These are phyloP conservation scores for Glomeris maerens DNA, from an alignment of 1,140 invertebrate genomes.

Conservation along the genomic window DNA sequence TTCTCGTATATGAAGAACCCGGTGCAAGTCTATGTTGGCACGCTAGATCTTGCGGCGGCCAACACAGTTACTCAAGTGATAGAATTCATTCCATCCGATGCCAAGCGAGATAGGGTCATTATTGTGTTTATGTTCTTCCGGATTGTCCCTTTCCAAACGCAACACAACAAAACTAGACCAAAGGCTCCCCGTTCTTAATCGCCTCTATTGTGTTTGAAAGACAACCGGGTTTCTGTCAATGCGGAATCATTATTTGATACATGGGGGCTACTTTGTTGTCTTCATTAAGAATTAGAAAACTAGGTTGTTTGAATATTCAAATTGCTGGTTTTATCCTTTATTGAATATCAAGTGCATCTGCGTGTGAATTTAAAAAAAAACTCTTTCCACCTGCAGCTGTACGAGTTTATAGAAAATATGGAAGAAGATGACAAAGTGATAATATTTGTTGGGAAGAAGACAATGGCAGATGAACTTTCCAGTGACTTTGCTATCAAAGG, in stretches of 20 bases:
- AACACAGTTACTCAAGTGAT: conserved; percentile 66
- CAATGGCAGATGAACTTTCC: conserved; percentile 60
- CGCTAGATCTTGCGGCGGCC: conserved; percentile 66
- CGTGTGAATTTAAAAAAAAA: not conserved
- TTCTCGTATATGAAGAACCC: conserved; percentile 73
- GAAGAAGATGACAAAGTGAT: conserved; percentile 59
- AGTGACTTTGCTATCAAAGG: conserved; percentile 55
- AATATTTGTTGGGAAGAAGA: conserved; percentile 74
- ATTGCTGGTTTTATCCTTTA: too few species aligned
- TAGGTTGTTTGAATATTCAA: too few species aligned
- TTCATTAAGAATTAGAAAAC: too few species aligned
- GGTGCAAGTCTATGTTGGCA: conserved; percentile 73
- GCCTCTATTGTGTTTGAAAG: too few species aligned
- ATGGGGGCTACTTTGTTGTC: too few species aligned
- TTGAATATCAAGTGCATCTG: too few species aligned
- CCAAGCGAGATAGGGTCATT: conserved; percentile 46
- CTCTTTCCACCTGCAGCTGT: conserved; percentile 31
- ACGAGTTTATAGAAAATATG: conserved; percentile 48
- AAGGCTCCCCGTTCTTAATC: too few species aligned
- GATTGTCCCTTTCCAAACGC: too few species aligned
- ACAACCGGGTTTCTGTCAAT: too few species aligned
- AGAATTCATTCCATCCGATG: conserved; percentile 52
- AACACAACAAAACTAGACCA: too few species aligned
- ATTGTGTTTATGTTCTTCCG: conserved; percentile 4
- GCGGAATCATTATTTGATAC: too few species aligned